Evolutionary conservation across 2,113 vertebrate genomes (phyloP).

Genomic region (Cettia cetti): DNA sequence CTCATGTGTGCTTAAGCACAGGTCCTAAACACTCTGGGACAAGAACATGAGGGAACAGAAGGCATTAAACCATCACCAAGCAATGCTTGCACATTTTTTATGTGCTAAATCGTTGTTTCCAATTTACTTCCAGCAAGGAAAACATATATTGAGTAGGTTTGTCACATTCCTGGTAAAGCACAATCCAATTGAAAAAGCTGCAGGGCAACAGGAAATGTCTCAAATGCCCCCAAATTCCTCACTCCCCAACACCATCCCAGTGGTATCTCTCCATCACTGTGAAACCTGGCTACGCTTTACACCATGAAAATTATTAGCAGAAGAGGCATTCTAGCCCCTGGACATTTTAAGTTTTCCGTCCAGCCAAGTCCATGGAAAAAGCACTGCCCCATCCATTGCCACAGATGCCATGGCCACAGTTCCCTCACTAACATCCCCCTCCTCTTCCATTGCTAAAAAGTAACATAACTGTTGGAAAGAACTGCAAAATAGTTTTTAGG

Average conservation of each 20-base stretch:
- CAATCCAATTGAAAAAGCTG: not conserved
- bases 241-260: not conserved
- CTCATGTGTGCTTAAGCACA: not conserved
- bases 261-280: not conserved
- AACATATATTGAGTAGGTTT: not conserved
- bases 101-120: not conserved
- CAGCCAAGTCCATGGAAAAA: not conserved
- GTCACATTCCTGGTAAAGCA: not conserved
- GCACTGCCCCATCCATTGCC: not conserved
- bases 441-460: not conserved
- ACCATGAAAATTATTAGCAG: not conserved
- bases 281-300: not conserved
- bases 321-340: not conserved
- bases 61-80: not conserved
- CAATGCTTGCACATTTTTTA: not conserved
- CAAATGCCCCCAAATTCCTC: not conserved
- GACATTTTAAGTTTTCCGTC: not conserved
- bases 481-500: slow-evolving; percentile 12
- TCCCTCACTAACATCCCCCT: not conserved
- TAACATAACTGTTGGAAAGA: slow-evolving; percentile 11
- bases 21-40: not conserved
- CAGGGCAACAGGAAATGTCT: not conserved
- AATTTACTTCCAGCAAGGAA: slow-evolving; percentile 3
- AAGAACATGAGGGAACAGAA: not conserved
- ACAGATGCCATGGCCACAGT: not conserved